A percentile compares a stretch with the other conserved stretches of the same genome.
These are phyloP conservation scores for Gallinago paraguaiae DNA, from an alignment of 2,113 vertebrate species.

Conservation along the genomic window DNA sequence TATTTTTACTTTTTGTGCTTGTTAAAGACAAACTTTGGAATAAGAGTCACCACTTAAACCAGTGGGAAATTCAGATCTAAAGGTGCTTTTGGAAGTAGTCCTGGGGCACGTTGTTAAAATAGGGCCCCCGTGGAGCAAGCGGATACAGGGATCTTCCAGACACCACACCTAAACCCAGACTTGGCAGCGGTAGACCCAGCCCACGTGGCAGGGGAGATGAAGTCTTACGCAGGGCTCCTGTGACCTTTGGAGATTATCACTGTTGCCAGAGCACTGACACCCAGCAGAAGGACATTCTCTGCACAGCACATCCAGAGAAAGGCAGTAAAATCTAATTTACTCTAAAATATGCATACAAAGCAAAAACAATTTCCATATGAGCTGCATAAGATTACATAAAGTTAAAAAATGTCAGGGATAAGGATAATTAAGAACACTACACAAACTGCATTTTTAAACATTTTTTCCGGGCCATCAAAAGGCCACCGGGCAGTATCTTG, in stretches of 20 bases:
- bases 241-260: neutral
- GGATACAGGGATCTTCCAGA: neutral
- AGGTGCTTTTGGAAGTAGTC: neutral
- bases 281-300: neutral
- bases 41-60: neutral
- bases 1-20: neutral
- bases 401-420: neutral
- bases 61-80: neutral
- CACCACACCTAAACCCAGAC: fast-evolving
- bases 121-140: fast-evolving
- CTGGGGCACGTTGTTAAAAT: neutral
- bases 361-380: neutral
- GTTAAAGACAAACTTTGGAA: neutral
- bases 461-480: neutral
- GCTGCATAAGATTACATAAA: neutral
- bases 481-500: neutral
- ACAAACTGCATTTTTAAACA: neutral
- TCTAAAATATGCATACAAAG: neutral
- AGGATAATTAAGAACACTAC: neutral
- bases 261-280: fast-evolving
- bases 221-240: fast-evolving
- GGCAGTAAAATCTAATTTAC: neutral
- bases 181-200: neutral
- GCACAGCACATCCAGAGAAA: neutral
- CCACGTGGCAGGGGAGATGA: neutral